These are phyloP conservation scores for Adoxophyes honmai DNA, from an alignment of 1,140 invertebrate species.

Conservation along the genomic window DNA sequence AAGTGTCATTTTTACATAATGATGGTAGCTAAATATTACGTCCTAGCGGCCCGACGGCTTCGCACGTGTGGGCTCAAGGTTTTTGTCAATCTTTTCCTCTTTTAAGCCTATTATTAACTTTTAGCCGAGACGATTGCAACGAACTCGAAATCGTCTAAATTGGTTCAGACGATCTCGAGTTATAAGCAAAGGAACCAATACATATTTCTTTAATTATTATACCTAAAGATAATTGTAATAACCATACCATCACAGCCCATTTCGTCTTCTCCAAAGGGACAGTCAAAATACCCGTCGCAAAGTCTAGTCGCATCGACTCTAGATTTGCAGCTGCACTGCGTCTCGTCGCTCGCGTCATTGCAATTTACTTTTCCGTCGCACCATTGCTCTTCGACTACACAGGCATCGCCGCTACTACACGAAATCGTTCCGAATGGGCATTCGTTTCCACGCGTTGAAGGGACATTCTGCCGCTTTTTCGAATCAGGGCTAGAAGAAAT, in stretches of 20 bases:
- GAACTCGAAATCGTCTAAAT: no score
- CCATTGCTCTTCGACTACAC: constrained; percentile 79
- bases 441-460: constrained; percentile 30
- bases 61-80: no score
- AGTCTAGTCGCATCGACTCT: constrained; percentile 80
- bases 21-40: no score
- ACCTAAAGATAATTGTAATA: not conserved
- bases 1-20: no score
- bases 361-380: constrained; percentile 89
- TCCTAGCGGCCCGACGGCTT: no score
- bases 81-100: no score
- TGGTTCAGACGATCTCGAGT: no score
- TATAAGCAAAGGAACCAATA: no score
- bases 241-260: constrained; percentile 82
- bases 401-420: constrained; percentile 69
- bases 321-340: constrained; percentile 82
- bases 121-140: no score
- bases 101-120: no score
- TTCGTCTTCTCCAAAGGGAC: constrained; percentile 87
- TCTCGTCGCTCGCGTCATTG: constrained; percentile 89
- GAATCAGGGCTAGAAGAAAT: constrained; percentile 17
- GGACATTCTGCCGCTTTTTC: constrained; percentile 19
- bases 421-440: constrained; percentile 50
- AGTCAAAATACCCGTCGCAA: constrained; percentile 91
- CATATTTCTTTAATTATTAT: not conserved